A percentile compares a stretch with the other conserved stretches of the same genome.
phyloP scores from a whole-genome alignment of 2,113 vertebrate genomes.

The Panthera tigris region DNA sequence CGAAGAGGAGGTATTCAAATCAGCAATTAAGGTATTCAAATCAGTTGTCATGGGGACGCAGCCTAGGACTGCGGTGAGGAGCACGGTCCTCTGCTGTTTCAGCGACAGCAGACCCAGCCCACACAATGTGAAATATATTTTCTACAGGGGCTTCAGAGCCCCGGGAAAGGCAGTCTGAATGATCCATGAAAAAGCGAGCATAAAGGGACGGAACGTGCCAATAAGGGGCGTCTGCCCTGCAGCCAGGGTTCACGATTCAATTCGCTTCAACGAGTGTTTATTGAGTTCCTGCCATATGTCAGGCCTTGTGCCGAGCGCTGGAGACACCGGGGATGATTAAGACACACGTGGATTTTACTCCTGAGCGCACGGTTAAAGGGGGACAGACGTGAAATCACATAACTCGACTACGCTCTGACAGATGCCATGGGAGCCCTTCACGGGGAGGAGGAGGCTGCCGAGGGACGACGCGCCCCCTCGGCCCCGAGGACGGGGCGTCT shows the following conservation, averaged over 20 bases:
- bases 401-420: too few species aligned
- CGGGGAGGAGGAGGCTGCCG: neutral
- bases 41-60: accelerated
- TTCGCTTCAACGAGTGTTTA: accelerated
- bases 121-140: accelerated
- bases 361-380: too few species aligned
- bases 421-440: too few species aligned
- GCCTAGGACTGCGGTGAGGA: neutral
- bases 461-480: neutral
- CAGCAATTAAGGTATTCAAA: too few species aligned
- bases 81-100: neutral
- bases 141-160: neutral
- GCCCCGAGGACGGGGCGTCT: neutral
- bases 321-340: accelerated
- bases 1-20: neutral
- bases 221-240: accelerated
- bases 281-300: accelerated
- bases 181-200: accelerated
- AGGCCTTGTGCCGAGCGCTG: neutral
- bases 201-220: neutral
- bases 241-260: neutral
- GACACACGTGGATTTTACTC: neutral
- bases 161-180: too few species aligned
- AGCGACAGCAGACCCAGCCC: neutral
- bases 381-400: neutral